A percentile compares a stretch with the other conserved stretches of the same genome.
Evolutionary conservation across 1,140 invertebrate genomes (phyloP).

Genomic region (Drosophila varians): DNA sequence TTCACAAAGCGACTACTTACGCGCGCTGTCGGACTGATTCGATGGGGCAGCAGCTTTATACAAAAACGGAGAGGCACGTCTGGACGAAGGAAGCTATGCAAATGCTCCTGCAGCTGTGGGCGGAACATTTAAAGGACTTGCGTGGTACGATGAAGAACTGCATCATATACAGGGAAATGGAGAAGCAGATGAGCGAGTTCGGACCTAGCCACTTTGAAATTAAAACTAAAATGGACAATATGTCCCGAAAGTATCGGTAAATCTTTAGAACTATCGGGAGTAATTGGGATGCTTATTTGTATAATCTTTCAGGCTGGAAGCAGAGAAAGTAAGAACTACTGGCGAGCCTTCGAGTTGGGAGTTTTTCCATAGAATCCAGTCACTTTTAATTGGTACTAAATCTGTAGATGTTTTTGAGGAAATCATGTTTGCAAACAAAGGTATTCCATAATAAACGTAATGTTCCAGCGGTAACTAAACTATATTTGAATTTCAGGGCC

Average conservation of each 20-base stretch:
- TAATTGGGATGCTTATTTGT: neutral
- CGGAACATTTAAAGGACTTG: constrained; percentile 32
- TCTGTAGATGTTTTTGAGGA: constrained; percentile 50
- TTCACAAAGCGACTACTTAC: neutral
- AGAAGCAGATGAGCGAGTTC: constrained; percentile 35
- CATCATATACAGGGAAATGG: constrained; percentile 40
- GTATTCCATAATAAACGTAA: neutral
- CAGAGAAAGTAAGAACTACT: constrained; percentile 15
- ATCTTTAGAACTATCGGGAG: neutral
- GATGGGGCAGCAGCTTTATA: constrained; percentile 7
- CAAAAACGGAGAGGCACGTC: constrained; percentile 34
- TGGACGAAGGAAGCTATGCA: constrained; percentile 55
- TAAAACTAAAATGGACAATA: constrained; percentile 62
- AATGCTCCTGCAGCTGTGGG: constrained; percentile 53
- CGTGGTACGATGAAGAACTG: constrained; percentile 30
- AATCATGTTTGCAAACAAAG: constrained; percentile 36
- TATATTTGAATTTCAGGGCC: neutral
- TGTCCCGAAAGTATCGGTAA: constrained; percentile 57
- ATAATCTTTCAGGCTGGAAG: constrained; percentile 24
- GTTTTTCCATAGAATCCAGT: constrained; percentile 48
- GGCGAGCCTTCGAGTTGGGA: constrained; percentile 47
- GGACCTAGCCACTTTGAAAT: constrained; percentile 46
- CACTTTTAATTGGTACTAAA: constrained; percentile 28
- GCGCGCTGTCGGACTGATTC: neutral
- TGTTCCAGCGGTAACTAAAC: neutral